Base-by-base conservation (phyloP, 2,113 vertebrate species). In the Epinephelus moara region DNA sequence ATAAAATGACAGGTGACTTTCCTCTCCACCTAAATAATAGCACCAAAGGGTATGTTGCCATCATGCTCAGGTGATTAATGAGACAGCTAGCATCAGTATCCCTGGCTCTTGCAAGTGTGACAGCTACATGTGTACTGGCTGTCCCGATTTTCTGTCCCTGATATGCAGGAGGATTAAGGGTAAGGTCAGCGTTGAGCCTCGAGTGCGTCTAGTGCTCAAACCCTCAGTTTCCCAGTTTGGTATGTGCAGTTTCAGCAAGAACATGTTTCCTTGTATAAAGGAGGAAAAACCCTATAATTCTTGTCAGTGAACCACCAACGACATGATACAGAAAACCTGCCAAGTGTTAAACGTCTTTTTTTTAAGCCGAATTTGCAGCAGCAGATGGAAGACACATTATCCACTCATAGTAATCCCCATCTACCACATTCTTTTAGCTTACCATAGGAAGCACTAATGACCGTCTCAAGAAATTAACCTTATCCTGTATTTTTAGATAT, bases 321-420 rank as follows among this genome's bases (percentile, higher is more conserved):
- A 85, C 87, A 91, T 80, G 88, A 88, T 77, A 57, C 67, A 66
- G 73, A 87, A 80, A 72, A 67, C 59, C 53, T 86, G 86, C 84
- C 91, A 89, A 92, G 80, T 82, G 75, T 87, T 86, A 81, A 89
- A 91, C 86, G 85, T 91, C 66, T 81, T 87, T 90, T 90, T 87
- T 80, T 45, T 12, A 67, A 87, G 66, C 69, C 25, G 78, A 89
- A 77, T 66, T 84, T 84, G 73, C 74, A 84, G 63, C 55, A 85
- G 67, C 93, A 93, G 87, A 94, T 91, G 92, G 92, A 91, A 84
- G 90, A 92, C 62, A 80, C 90, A 92, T 94, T 90, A 93, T 81
- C 59, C 87, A 64, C 71, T 87, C 71, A 56, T 67, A 78, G 56
- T 77, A 74, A 82, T 84, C 77, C 77, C 67, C 56, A 80, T 83